These are phyloP conservation scores for Acleris literana DNA, from an alignment of 2,888 invertebrate species.

Conservation along the genomic window DNA sequence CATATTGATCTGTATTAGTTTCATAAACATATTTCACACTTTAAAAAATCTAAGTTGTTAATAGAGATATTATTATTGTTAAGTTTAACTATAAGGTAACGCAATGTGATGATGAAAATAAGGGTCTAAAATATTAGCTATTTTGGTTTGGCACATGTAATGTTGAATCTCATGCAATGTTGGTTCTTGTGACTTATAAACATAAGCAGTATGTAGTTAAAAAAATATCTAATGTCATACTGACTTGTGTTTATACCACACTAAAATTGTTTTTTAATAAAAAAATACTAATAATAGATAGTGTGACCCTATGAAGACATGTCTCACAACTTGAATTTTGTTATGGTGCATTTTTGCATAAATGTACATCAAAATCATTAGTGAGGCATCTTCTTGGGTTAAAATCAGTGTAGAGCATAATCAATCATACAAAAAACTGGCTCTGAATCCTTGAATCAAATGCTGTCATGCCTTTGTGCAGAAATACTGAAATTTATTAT, in stretches of 20 bases:
- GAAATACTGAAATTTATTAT: neutral
- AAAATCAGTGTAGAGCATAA: too few species aligned
- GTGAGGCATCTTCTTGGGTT: too few species aligned
- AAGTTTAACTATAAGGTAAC: conserved; percentile 68
- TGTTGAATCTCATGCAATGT: conserved; percentile 49
- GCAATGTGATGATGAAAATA: conserved; percentile 78
- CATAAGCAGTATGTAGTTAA: too few species aligned
- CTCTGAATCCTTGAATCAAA: neutral
- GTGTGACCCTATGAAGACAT: too few species aligned
- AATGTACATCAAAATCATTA: too few species aligned
- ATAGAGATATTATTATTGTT: conserved; percentile 38
- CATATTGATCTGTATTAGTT: conserved; percentile 17
- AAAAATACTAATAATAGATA: too few species aligned
- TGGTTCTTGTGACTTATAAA: neutral
- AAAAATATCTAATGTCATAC: too few species aligned
- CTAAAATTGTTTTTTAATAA: too few species aligned
- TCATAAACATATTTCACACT: conserved; percentile 13
- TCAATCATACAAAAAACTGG: too few species aligned
- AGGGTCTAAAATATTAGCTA: conserved; percentile 73
- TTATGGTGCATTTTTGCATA: too few species aligned
- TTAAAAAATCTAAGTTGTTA: conserved; percentile 32
- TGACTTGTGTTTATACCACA: too few species aligned
- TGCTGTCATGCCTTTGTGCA: neutral
- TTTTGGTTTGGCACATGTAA: conserved; percentile 68
- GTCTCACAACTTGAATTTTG: too few species aligned